Evolutionary conservation across 2,797 vertebrate genomes (phyloP), one percentile per base, ranked within the genome.

Genomic region (Discoglossus pictus): DNA sequence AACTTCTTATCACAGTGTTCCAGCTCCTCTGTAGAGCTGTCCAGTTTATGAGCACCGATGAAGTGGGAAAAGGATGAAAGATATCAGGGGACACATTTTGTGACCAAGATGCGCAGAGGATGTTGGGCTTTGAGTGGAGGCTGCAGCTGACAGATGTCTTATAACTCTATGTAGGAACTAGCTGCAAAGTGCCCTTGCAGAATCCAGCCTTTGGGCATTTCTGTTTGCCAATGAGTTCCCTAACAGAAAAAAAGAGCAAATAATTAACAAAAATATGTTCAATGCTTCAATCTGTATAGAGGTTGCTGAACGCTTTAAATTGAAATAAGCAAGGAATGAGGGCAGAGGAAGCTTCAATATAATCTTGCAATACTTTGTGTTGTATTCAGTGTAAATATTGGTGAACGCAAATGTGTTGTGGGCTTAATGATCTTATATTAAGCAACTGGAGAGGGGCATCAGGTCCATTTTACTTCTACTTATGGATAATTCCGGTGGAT

Each of bases 61-160:
- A 4, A 31, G 15, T n/a, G 10, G n/a, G 16, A 59, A 60, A 60
- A 39, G 16, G 2, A 47, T 61, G 43, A 61, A 34, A 47, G 43
- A 51, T 50, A 39, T 55, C 5, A 17, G 40, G 23, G 50, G 44
- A 31, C 44, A 61, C 34, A 50, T 48, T 61, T 24, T 48, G 34
- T 44, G 39, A 65, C 39, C 51, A 47, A 39, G 31, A 65, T 39
- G 27, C 13, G 9, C 13, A 17, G 39, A 11, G 27, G 48, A 11
- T 60, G 36, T 24, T 5, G 47, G 36, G 25, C 23, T 18, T 47
- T 16, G 35, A 50, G 35, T 42, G 9, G 11, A 52, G 44, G n/a
- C 51, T 34, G 25, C 40, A 11, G 47, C 46, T 42, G 55, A 60
- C 65, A 68, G 65, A 68, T 68, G 65, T 60, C 65, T 60, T 24